Percentiles rank a stretch among this genome's conserved stretches.
These are phyloP conservation scores for Enteromius anoplus DNA, from an alignment of 2,797 vertebrate genomes.

Conservation along the genomic window DNA sequence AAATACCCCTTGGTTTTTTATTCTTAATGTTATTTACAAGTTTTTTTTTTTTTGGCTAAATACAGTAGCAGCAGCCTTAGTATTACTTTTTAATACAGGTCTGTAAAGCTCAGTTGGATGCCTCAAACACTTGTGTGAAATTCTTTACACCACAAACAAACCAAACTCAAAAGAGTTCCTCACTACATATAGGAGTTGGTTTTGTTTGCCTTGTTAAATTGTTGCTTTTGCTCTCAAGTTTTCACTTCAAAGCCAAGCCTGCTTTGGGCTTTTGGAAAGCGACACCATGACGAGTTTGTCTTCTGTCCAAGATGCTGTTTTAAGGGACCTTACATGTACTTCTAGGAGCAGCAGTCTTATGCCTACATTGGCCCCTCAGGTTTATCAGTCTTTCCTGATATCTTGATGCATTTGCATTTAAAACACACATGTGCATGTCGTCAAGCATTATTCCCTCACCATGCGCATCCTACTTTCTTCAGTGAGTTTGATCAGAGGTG, in stretches of 20 bases:
- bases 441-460: conserved; percentile 13
- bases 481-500: conserved; percentile 31
- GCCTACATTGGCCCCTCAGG: conserved; percentile 49
- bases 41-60: background rate
- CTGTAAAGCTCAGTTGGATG: conserved; percentile 7
- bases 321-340: conserved; percentile 59
- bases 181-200: conserved; percentile 7
- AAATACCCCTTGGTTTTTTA: background rate
- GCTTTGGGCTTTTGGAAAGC: conserved; percentile 13
- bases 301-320: conserved; percentile 46
- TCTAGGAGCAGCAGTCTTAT: conserved; percentile 55
- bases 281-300: conserved; percentile 52
- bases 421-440: conserved; percentile 29
- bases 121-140: conserved; percentile 27
- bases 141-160: conserved; percentile 30
- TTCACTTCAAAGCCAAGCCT: conserved; percentile 37
- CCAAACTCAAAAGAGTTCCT: conserved; percentile 17
- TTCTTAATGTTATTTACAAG: background rate
- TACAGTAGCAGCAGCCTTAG: background rate
- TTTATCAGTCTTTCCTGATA: background rate
- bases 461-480: conserved; percentile 31
- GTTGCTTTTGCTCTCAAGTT: conserved; percentile 1
- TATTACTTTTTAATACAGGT: background rate
- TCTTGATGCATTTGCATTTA: background rate
- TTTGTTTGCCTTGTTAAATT: conserved; percentile 40